Evolutionary conservation across 2,797 vertebrate genomes (phyloP).

Genomic region (Microcaecilia unicolor): DNA sequence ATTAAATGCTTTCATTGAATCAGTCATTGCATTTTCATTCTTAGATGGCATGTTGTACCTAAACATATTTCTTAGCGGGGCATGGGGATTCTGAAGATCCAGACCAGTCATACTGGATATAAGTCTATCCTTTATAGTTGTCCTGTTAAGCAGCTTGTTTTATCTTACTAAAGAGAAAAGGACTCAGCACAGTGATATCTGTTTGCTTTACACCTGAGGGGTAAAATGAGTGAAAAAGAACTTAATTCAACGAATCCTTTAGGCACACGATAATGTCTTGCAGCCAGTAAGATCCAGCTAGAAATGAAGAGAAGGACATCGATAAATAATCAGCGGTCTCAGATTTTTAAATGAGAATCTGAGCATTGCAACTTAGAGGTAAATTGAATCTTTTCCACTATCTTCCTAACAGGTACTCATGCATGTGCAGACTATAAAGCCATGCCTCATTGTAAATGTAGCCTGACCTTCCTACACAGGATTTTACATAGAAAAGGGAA

Average conservation of each 20-base stretch:
- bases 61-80: neutral
- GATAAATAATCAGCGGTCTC: constrained; percentile 92
- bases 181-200: constrained; percentile 27
- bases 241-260: constrained; percentile 80
- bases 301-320: constrained; percentile 72
- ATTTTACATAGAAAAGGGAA: constrained; percentile 44
- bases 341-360: constrained; percentile 92
- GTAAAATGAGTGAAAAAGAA: constrained; percentile 62
- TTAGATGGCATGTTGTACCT: constrained; percentile 15
- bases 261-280: constrained; percentile 57
- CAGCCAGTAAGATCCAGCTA: constrained; percentile 72
- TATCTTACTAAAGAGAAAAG: constrained; percentile 4
- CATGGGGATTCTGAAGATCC: no score
- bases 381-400: constrained; percentile 52
- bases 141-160: constrained; percentile 30
- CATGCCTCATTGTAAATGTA: constrained; percentile 41
- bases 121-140: no score
- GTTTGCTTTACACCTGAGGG: constrained; percentile 44
- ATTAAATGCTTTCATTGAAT: no score
- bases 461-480: constrained; percentile 36
- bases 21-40: neutral
- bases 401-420: constrained; percentile 33
- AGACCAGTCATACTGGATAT: no score
- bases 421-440: constrained; percentile 32
- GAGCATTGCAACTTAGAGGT: constrained; percentile 65